Evolutionary conservation across 64 coral and sea anemone species (phyloP).

Genomic region (Catalaphyllia jardinei): DNA sequence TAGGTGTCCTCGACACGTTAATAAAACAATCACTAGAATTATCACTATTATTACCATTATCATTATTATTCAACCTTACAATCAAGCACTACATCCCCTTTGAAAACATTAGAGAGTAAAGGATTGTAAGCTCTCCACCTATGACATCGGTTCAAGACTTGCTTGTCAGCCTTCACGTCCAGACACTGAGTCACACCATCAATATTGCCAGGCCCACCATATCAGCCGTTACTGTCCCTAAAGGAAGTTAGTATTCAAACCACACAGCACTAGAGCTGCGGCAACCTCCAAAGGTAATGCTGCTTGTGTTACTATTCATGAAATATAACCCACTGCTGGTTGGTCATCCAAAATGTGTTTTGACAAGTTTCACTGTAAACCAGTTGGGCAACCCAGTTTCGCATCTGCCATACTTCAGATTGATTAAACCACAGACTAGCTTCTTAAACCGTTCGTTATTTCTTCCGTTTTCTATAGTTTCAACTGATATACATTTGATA

Average conservation of each 20-base stretch:
- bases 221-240: constrained; percentile 43
- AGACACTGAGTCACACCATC: constrained; percentile 33
- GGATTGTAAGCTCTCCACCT: constrained; percentile 57
- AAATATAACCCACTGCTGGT: neutral
- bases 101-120: constrained; percentile 30
- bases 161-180: constrained; percentile 34
- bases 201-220: constrained; percentile 67
- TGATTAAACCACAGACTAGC: neutral
- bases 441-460: too few species aligned
- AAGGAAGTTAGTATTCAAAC: constrained; percentile 19
- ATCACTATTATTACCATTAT: too few species aligned
- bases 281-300: neutral
- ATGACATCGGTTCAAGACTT: constrained; percentile 26
- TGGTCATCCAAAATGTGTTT: neutral
- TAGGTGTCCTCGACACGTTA: too few species aligned
- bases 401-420: neutral
- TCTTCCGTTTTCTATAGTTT: too few species aligned
- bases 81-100: constrained; percentile 34
- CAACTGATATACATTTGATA: too few species aligned
- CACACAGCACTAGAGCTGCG: constrained; percentile 34
- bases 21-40: too few species aligned
- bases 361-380: neutral
- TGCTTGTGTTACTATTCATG: neutral
- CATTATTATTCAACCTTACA: constrained; percentile 37
- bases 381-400: neutral